These are phyloP conservation scores for Puffinus mauretanicus DNA, from an alignment of 2,113 vertebrate species.

Conservation along the genomic window DNA sequence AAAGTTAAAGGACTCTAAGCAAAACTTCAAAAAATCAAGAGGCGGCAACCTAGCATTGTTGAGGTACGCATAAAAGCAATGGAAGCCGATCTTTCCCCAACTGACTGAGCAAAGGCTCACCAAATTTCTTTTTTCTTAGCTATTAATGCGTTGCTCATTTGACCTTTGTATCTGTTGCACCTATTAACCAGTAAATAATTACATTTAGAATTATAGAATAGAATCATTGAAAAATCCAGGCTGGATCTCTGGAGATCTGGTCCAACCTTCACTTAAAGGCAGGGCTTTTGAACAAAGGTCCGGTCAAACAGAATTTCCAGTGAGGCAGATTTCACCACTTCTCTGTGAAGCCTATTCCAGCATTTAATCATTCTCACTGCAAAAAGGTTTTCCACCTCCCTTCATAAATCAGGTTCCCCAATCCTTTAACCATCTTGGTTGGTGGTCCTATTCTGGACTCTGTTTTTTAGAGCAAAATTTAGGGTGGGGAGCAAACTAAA, in stretches of 20 bases:
- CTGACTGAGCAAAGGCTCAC: neutral
- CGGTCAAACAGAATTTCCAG: neutral
- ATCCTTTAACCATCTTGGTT: neutral
- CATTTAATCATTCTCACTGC: neutral
- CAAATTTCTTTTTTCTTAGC: neutral
- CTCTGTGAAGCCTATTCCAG: neutral
- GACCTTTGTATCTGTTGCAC: neutral
- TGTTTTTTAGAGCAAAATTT: neutral
- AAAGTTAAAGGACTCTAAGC: neutral
- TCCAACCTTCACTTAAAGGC: neutral
- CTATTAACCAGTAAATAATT: neutral
- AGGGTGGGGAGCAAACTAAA: neutral
- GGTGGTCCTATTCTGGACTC: neutral
- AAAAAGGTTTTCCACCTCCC: neutral
- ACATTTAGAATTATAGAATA: neutral
- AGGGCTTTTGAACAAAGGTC: neutral
- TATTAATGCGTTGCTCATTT: neutral
- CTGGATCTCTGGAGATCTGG: neutral
- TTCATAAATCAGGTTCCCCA: neutral
- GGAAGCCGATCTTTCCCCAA: fast-evolving
- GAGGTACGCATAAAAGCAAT: neutral
- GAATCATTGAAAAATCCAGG: neutral
- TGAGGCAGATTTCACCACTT: fast-evolving
- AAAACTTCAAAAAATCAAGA: neutral
- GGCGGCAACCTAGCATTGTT: fast-evolving